Base-by-base conservation (phyloP, 1,140 invertebrate genomes). In the Drosophila mojavensis region DNA sequence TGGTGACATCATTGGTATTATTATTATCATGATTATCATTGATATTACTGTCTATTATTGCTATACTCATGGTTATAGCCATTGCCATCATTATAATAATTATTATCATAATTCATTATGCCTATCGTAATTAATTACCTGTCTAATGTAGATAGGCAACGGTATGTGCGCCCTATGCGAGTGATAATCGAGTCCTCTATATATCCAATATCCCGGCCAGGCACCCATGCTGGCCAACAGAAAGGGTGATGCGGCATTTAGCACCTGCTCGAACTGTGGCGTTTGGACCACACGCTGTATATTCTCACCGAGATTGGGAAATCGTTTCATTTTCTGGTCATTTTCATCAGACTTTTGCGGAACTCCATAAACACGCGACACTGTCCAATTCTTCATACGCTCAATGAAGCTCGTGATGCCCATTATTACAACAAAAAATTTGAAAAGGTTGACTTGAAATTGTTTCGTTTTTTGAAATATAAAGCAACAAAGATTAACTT, bases 121-220 rank as follows among this genome's bases (percentile, higher is more conserved):
- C 2, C 7, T 36, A 39, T 39, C 11, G 2, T 39, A 11, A 39
- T 1, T 7, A 10, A 11, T 13, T 13, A 13, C 88, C 84, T 90
- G 85, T 65, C 78, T 75, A 13, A 91, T 91, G 28, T 91, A 91
- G 7, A 83, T 64, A 17, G 73, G 70, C 50, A 91, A 15, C 1
- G 84, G 82, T 3, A 85, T 65, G 53, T 83, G 68, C 0, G 81
- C 67, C 3, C 84, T 45, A 17, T 81, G 75, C 6, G 73, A 53
- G 17, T 89, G 86, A 59, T 91, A 90, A 17, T 90, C 88, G 6
- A 91, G 48, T 20, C 78, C 88, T 3, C 88, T 55, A 26, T 77
- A 91, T 9, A 81, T 15, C 88, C 88, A 90, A 65, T 91, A 89
- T 0, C 80, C 80, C 3, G 88, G 88, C 88, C 88, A 90, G 1